phyloP scores from a whole-genome alignment of 2,888 invertebrate genomes.

The Mayetiola destructor region DNA sequence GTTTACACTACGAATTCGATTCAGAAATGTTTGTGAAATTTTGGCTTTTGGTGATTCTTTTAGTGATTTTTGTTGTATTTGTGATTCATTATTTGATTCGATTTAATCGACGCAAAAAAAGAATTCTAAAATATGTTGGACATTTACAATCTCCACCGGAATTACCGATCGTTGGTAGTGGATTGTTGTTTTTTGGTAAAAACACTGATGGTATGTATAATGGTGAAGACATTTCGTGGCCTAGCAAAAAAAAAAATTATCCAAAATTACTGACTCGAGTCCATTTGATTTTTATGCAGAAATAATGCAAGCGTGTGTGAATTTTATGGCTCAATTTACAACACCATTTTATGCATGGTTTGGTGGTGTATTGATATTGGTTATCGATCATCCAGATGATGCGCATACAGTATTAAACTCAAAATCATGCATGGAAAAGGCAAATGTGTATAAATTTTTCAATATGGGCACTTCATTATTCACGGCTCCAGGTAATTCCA shows the following conservation, averaged over 20 bases:
- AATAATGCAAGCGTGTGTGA: constrained; percentile 3
- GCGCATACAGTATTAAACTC: constrained; percentile 10
- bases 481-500: constrained; percentile 14
- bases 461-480: constrained; percentile 11
- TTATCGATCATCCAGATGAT: constrained; percentile 13
- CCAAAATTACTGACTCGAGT: background rate
- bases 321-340: background rate
- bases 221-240: background rate
- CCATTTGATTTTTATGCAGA: background rate
- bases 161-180: constrained; percentile 16
- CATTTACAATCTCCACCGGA: constrained; percentile 13
- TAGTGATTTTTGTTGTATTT: too few relatives aligned
- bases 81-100: background rate
- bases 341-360: constrained; percentile 14
- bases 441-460: constrained; percentile 13
- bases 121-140: constrained; percentile 11
- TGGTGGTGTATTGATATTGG: constrained; percentile 2
- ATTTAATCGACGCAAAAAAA: constrained; percentile 6
- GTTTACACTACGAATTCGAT: too few relatives aligned
- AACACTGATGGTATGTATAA: constrained; percentile 16
- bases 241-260: background rate
- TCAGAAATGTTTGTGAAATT: too few relatives aligned
- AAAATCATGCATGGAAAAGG: constrained; percentile 13
- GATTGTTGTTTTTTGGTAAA: constrained; percentile 15
- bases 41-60: too few relatives aligned